Evolutionary conservation across 2,797 vertebrate species (phyloP).

Genomic region (Neostethus bicornis): DNA sequence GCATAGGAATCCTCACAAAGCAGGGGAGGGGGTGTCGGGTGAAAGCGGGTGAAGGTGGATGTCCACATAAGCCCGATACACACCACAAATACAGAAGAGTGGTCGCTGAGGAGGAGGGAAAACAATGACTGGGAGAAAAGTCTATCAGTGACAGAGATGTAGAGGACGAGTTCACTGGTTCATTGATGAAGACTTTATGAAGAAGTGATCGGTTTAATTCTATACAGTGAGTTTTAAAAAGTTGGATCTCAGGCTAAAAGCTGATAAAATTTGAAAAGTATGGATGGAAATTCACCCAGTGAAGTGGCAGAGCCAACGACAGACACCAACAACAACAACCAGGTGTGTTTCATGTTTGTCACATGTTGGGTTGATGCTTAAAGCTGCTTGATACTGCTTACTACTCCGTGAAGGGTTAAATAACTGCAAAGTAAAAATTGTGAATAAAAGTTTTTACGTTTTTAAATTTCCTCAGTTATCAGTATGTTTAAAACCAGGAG

Average conservation of each 20-base stretch:
- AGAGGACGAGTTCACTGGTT: constrained; percentile 4
- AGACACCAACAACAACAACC: constrained; percentile 58
- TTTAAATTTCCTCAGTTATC: not conserved
- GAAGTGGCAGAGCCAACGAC: constrained; percentile 38
- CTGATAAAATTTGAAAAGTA: constrained; percentile 24
- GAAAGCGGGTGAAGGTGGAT: constrained; percentile 43
- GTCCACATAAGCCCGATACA: constrained; percentile 45
- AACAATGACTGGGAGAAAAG: constrained; percentile 18
- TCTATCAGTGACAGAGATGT: not conserved
- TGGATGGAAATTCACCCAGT: constrained; percentile 58
- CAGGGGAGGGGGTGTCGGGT: constrained; percentile 52
- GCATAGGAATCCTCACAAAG: constrained; percentile 65
- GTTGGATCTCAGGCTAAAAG: constrained; percentile 7
- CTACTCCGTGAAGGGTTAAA: too few species aligned
- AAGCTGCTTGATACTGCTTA: too few species aligned
- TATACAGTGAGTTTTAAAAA: not conserved
- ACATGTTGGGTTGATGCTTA: too few species aligned
- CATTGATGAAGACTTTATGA: constrained; percentile 24
- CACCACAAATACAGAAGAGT: constrained; percentile 32
- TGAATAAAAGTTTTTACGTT: not conserved
- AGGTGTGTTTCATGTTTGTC: constrained; percentile 47
- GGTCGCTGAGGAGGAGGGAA: constrained; percentile 31
- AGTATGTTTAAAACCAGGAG: constrained; percentile 11
- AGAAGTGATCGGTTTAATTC: not conserved
- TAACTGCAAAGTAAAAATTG: not conserved